Evolutionary conservation across 2,888 invertebrate species (phyloP), one percentile per base, ranked within the genome.

Genomic region (Rhagophthalmus giganteus): DNA sequence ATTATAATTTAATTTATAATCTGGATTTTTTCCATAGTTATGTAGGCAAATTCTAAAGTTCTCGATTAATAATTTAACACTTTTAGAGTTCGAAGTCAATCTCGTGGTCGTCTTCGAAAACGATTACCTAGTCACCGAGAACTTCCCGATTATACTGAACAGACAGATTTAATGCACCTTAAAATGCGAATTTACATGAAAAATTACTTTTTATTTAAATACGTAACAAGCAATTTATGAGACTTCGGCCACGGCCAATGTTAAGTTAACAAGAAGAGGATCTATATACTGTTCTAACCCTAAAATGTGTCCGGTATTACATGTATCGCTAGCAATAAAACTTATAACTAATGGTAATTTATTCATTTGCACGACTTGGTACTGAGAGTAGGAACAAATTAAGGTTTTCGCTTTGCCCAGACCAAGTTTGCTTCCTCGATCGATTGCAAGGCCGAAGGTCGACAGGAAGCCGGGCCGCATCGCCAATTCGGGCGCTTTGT

Each of bases 21-120:
- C n/a, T n/a, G n/a, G n/a, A n/a, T n/a, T n/a, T n/a, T n/a, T n/a
- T n/a, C n/a, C n/a, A n/a, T n/a, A n/a, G n/a, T n/a, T n/a, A n/a
- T n/a, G n/a, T n/a, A n/a, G n/a, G n/a, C n/a, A n/a, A n/a, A n/a
- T n/a, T n/a, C n/a, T n/a, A n/a, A n/a, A n/a, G n/a, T n/a, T n/a
- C n/a, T n/a, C n/a, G n/a, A n/a, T n/a, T n/a, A n/a, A n/a, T n/a
- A n/a, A n/a, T n/a, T n/a, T n/a, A n/a, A n/a, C n/a, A n/a, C n/a
- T 82, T 86, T 57, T 81, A 95, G 96, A 96, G 74, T 97, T 97
- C 77, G 95, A 96, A 77, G 80, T 95, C 3, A 96, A 96, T 74
- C 81, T 97, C 37, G 90, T 95, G 0, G 83, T 96, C 20, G 85
- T 95, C 58, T 95, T 97, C 70, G 88, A 91, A 69, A 92, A 95